Conservation (phyloP, 2,888 invertebrate species). For the Chloromyia formosa region DNA sequence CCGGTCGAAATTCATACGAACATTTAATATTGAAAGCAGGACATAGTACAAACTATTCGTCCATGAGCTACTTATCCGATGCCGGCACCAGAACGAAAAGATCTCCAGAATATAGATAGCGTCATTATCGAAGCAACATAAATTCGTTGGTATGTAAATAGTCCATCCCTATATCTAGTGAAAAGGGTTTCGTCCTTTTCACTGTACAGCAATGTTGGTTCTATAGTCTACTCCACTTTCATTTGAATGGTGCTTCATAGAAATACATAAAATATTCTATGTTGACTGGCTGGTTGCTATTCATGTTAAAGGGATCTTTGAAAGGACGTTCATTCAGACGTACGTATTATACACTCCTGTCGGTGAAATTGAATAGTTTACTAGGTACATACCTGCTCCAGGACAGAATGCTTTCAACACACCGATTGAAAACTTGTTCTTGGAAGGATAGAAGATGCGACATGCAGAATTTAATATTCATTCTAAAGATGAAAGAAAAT, state of each 20-base stretch:
- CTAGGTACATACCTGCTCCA: too few species aligned
- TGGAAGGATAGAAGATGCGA: too few species aligned
- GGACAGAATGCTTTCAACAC: too few species aligned
- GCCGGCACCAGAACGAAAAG: constrained; percentile 5
- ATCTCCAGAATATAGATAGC: constrained; percentile 21
- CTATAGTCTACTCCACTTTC: neutral
- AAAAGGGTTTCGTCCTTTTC: neutral
- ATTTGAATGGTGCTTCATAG: constrained; percentile 14
- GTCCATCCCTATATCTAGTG: neutral
- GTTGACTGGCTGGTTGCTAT: neutral
- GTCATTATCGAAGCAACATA: constrained; percentile 35
- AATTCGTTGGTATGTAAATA: constrained; percentile 17
- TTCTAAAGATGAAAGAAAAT: too few species aligned
- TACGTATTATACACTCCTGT: neutral
- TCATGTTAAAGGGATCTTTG: neutral
- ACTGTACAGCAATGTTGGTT: neutral
- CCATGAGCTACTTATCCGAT: constrained; percentile 13
- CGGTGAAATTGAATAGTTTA: too few species aligned
- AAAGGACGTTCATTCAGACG: neutral
- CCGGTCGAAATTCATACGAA: too few species aligned
- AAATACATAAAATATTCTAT: constrained; percentile 12
- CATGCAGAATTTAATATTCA: too few species aligned
- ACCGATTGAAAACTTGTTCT: too few species aligned
- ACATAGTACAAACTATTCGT: neutral
- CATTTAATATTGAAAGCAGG: too few species aligned